These are phyloP conservation scores for Artibeus jamaicensis DNA, from an alignment of 2,797 vertebrate species.

Conservation along the genomic window DNA sequence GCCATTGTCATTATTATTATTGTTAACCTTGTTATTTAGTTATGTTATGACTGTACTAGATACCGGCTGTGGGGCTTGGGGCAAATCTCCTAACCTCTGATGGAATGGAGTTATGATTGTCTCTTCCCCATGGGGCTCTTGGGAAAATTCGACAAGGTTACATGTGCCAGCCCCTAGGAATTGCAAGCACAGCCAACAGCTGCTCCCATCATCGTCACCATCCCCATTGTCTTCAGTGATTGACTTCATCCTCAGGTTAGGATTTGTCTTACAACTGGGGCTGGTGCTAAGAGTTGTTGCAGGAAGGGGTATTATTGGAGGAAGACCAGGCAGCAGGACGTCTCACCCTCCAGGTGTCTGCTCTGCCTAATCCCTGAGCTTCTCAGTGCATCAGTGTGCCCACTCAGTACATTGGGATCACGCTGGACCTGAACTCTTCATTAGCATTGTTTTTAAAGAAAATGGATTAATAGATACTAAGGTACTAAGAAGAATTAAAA, in stretches of 20 bases:
- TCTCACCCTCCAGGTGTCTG: not conserved
- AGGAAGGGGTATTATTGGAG: fast-evolving
- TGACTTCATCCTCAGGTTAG: not conserved
- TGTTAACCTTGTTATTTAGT: too few species aligned
- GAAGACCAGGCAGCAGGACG: too few species aligned
- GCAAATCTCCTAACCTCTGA: not conserved
- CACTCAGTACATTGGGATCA: not conserved
- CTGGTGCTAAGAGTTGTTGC: not conserved
- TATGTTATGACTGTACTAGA: too few species aligned
- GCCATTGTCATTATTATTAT: fast-evolving
- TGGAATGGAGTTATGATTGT: fast-evolving
- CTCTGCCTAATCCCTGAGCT: not conserved
- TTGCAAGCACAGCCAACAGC: not conserved
- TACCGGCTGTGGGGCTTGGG: not conserved
- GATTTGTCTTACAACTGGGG: not conserved
- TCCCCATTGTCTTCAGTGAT: not conserved
- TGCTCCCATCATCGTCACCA: not conserved
- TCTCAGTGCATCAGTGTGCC: not conserved
- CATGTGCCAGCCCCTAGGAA: not conserved
- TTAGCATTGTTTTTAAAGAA: not conserved
- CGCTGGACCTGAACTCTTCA: fast-evolving
- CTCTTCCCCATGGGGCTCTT: not conserved
- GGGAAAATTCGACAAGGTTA: not conserved
- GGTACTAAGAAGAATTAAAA: not conserved
- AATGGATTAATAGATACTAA: not conserved